Evolutionary conservation across 2,888 invertebrate genomes (phyloP), one percentile per base, ranked within the genome.

Genomic region (Hemicrepidius hirtus): DNA sequence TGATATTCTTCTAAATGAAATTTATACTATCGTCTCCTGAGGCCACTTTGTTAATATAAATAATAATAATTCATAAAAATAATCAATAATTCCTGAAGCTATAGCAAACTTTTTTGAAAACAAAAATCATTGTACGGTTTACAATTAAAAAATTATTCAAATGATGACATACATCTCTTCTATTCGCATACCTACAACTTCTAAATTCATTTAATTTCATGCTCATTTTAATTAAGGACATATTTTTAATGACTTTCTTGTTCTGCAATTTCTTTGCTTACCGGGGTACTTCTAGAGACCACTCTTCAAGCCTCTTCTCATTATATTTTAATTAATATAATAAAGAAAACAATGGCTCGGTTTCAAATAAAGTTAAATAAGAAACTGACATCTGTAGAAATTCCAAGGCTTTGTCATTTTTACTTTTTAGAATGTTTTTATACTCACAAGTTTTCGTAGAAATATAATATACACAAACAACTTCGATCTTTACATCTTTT

Each of bases 271-370:
- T 6, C 21, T 32, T 20, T 50, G 4, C 9, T 24, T 28, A 6
- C 21, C 21, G 9, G 12, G 24, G 24, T 50, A 12, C 13, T 24
- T n/a, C 21, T 44, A 13, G 3, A 21, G 20, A 3, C 24, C 50
- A 28, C 10, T 28, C 21, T n/a, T 50, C 20, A 28, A 21, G 20
- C 50, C 13, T 24, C 50, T n/a, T 12, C 20, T 7, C 21, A 50
- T 50, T 50, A 50, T n/a, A 21, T 21, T 50, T 50, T 50, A 50
- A 50, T 50, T 50, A 21, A 28, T 28, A 50, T 50, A 50, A 50
- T 50, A 50, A 50, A 50, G n/a, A 24, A 50, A 12, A 32, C 32
- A 32, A 32, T 32, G 7, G 28, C 28, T 28, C 28, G 6, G 28
- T 28, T 9, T 32, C 3, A 32, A 32, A 32, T 1, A 1, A 32